Evolutionary conservation across 37 sponge, comb jelly and placozoan genomes (phyloP).

Genomic region (Cliona cf. orientalis): DNA sequence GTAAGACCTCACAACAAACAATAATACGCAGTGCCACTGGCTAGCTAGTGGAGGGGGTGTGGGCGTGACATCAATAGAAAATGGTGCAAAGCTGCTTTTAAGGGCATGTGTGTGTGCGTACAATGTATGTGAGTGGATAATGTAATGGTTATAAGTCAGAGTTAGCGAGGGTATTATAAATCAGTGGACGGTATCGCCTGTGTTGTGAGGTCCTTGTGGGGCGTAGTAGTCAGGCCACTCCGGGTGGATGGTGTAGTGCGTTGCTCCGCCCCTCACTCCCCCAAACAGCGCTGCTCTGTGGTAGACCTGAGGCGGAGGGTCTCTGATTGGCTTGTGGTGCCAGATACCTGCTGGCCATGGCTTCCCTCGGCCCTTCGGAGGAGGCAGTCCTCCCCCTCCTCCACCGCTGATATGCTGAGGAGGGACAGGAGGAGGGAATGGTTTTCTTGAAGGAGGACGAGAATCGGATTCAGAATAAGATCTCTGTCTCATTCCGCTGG

Average conservation of each 20-base stretch:
- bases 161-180: not conserved
- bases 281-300: conserved; percentile 85
- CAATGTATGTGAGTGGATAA: not conserved
- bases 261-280: conserved; percentile 48
- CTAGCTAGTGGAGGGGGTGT: no score
- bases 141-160: not conserved
- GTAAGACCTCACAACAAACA: no score
- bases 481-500: conserved; percentile 26
- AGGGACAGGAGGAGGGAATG: conserved; percentile 31
- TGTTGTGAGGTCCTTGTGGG: no score
- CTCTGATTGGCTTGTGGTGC: conserved; percentile 75
- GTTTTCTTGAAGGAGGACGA: conserved; percentile 34
- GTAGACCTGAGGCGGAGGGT: conserved; percentile 84
- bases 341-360: conserved; percentile 67
- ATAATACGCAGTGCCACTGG: no score
- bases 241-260: conserved; percentile 86
- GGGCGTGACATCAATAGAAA: no score
- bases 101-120: not conserved
- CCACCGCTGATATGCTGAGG: not conserved
- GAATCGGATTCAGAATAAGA: conserved; percentile 23
- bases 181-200: conserved; percentile 15
- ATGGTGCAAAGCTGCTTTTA: not conserved
- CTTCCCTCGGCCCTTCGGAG: not conserved
- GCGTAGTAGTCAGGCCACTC: conserved; percentile 88
- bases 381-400: conserved; percentile 26